Evolutionary conservation across 2,888 invertebrate species (phyloP), one percentile per base, ranked within the genome.

Genomic region (Hyppa rectilinea): DNA sequence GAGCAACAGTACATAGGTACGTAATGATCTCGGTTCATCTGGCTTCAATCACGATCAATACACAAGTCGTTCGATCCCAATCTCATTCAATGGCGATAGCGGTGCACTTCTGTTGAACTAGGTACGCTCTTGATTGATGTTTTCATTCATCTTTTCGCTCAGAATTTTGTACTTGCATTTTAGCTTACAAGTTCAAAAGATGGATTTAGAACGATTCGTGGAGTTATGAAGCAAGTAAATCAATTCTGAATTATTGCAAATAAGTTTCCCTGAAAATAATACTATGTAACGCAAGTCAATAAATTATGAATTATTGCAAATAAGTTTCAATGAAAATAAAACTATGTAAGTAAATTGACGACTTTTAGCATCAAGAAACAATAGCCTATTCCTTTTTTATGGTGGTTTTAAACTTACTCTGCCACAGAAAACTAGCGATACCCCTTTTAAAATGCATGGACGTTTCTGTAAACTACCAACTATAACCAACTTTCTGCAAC

Each of bases 1-100:
- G 52, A 81, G 61, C 69, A 70, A 69, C 55, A 72, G 69, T 43
- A n/a, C n/a, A n/a, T n/a, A 59, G 9, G 9, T 64, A 74, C 80
- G 75, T 83, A 84, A 83, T 86, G 87, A 85, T 78, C 78, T 80
- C 84, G 80, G 77, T 80, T 84, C 87, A 84, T 84, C 84, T 85
- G 85, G 70, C 67, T 87, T 83, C 86, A 83, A 86, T 87, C 87
- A 86, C 78, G 78, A 70, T 69, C 82, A 75, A 86, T 87, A 85
- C 78, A 85, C 80, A 76, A 83, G 76, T 83, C 82, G 73, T 75
- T 70, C 70, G 67, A 53, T 78, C 75, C 76, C 76, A 75, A 60
- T 77, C 66, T 75, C 72, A 78, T 77, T 85, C 74, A 80, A 75
- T 65, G 36, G 65, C 68, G 55, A 74, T 80, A 70, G 78, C 66